Conservation (phyloP, 2,113 vertebrate species). For the Poicephalus gulielmi region DNA sequence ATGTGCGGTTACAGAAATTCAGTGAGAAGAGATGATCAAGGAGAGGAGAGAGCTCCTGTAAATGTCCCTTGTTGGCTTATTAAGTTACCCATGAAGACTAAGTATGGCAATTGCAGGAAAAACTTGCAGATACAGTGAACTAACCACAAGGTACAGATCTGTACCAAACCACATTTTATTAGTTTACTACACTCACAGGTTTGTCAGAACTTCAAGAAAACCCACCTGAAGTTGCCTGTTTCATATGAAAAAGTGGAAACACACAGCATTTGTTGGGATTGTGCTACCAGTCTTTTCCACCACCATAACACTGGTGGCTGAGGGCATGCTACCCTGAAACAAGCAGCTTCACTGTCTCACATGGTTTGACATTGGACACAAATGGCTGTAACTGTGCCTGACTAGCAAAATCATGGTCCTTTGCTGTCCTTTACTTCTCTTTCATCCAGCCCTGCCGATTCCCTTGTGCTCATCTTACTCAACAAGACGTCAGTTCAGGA, state of each 20-base stretch:
- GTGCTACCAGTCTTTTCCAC: background rate
- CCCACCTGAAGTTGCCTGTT: background rate
- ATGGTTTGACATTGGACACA: background rate
- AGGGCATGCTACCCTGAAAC: background rate
- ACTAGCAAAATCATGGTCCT: background rate
- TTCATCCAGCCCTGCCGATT: background rate
- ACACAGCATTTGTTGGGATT: background rate
- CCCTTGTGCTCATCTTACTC: background rate
- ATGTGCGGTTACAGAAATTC: background rate
- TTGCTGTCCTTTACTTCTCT: background rate
- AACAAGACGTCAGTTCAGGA: background rate
- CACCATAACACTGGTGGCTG: background rate
- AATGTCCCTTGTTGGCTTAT: background rate
- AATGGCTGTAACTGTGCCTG: background rate
- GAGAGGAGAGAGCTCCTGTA: background rate
- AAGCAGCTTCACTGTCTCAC: background rate
- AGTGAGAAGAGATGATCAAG: background rate
- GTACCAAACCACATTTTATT: background rate
- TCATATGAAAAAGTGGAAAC: background rate
- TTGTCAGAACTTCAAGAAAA: background rate
- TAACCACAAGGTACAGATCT: background rate
- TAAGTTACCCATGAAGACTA: background rate
- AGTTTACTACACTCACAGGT: background rate
- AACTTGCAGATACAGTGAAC: background rate
- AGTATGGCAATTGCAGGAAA: background rate